phyloP scores from a whole-genome alignment of 2,113 vertebrate species.

The Podiceps cristatus region DNA sequence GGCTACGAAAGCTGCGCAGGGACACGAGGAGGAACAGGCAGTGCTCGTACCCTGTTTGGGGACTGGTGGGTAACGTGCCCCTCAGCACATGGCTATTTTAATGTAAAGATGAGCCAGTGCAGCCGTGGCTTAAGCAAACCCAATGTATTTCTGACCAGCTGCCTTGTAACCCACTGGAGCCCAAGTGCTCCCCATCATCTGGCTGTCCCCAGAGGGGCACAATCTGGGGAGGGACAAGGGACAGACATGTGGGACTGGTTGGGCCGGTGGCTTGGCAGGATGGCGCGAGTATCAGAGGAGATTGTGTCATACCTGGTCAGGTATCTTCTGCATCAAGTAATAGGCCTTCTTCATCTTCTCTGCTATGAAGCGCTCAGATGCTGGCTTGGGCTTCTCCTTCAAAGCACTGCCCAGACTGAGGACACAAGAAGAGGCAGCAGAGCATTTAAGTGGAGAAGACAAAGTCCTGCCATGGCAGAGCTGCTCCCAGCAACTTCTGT shows the following conservation, averaged over 20 bases:
- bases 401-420: conserved; percentile 68
- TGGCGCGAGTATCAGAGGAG: background rate
- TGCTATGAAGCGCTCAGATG: conserved; percentile 77
- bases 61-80: background rate
- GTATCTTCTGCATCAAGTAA: conserved; percentile 84
- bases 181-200: background rate
- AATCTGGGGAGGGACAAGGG: background rate
- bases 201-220: background rate
- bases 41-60: background rate
- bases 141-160: background rate
- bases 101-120: background rate
- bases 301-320: conserved; percentile 83
- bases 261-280: background rate
- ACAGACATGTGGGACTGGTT: background rate
- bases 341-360: conserved; percentile 92
- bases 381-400: conserved; percentile 71
- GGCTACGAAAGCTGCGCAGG: background rate
- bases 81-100: background rate
- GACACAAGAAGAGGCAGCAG: background rate
- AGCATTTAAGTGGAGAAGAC: background rate
- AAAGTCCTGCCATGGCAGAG: background rate
- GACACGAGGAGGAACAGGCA: background rate
- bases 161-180: background rate
- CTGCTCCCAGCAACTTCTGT: background rate
- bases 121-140: background rate